Evolutionary conservation across 1,140 invertebrate species (phyloP).

Genomic region (Heterodera carotae): DNA sequence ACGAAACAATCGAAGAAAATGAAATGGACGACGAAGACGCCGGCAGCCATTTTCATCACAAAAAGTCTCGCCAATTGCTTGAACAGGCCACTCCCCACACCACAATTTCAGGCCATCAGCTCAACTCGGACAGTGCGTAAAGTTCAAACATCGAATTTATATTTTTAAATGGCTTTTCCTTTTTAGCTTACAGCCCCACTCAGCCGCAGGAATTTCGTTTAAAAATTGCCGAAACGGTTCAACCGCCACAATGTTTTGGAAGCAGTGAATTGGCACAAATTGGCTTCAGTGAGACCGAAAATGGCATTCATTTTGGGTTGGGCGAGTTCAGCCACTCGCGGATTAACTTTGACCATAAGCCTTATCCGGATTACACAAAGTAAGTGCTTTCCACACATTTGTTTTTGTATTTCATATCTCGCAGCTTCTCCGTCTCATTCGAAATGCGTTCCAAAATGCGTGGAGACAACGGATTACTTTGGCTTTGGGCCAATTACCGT

Average conservation of each 20-base stretch:
- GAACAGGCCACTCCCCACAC: slow-evolving; percentile 12
- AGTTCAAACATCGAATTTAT: background rate
- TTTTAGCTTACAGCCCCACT: background rate
- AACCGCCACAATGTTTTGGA: background rate
- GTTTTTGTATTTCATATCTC: slow-evolving; percentile 37
- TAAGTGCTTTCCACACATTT: background rate
- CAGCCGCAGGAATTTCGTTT: background rate
- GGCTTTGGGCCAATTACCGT: slow-evolving; percentile 64
- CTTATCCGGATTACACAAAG: slow-evolving; percentile 59
- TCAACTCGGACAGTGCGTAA: background rate
- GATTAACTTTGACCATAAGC: slow-evolving; percentile 56
- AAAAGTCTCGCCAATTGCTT: slow-evolving; percentile 22
- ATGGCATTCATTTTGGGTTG: slow-evolving; percentile 56
- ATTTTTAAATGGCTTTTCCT: background rate
- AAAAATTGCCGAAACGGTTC: background rate
- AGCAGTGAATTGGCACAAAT: background rate
- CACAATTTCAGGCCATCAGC: background rate
- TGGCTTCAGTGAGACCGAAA: background rate
- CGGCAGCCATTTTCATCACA: slow-evolving; percentile 6
- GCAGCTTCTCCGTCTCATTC: slow-evolving; percentile 54
- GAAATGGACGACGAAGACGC: background rate
- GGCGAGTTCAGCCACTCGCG: slow-evolving; percentile 52
- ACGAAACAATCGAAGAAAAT: slow-evolving; percentile 1
- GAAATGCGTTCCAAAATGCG: slow-evolving; percentile 41
- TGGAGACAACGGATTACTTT: slow-evolving; percentile 54